phyloP scores from a whole-genome alignment of 2,888 invertebrate genomes.

The Lithophane socia region DNA sequence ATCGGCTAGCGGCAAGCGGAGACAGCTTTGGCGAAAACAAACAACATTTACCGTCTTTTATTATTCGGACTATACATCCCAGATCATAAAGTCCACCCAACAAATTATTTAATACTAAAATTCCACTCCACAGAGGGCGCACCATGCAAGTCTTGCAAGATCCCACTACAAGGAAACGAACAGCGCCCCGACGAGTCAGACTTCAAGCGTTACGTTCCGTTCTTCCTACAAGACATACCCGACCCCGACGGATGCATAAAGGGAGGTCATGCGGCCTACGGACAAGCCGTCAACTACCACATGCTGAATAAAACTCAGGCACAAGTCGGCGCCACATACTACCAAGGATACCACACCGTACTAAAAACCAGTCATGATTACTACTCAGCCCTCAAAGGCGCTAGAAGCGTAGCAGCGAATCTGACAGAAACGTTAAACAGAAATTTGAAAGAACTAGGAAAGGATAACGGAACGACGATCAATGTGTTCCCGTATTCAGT shows the following conservation, averaged over 20 bases:
- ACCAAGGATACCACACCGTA: slow-evolving; percentile 95
- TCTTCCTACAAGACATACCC: slow-evolving; percentile 95
- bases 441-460: slow-evolving; percentile 88
- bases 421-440: slow-evolving; percentile 92
- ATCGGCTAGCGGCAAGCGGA: too few relatives aligned
- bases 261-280: slow-evolving; percentile 96
- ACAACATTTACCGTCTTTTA: background rate
- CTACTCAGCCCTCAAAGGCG: slow-evolving; percentile 95
- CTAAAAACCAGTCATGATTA: slow-evolving; percentile 97
- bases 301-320: slow-evolving; percentile 73
- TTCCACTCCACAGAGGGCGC: slow-evolving; percentile 29
- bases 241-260: slow-evolving; percentile 93
- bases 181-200: slow-evolving; percentile 91
- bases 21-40: background rate
- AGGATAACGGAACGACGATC: slow-evolving; percentile 80
- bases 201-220: slow-evolving; percentile 94
- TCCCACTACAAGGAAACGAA: slow-evolving; percentile 83
- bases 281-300: slow-evolving; percentile 92
- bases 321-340: slow-evolving; percentile 94
- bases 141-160: slow-evolving; percentile 88
- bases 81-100: background rate
- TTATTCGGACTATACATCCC: background rate
- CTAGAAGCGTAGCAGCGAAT: slow-evolving; percentile 95
- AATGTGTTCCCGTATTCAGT: slow-evolving; percentile 97
- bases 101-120: background rate